phyloP scores from a whole-genome alignment of 2,113 vertebrate genomes.

The Psittacula cyanocephala region DNA sequence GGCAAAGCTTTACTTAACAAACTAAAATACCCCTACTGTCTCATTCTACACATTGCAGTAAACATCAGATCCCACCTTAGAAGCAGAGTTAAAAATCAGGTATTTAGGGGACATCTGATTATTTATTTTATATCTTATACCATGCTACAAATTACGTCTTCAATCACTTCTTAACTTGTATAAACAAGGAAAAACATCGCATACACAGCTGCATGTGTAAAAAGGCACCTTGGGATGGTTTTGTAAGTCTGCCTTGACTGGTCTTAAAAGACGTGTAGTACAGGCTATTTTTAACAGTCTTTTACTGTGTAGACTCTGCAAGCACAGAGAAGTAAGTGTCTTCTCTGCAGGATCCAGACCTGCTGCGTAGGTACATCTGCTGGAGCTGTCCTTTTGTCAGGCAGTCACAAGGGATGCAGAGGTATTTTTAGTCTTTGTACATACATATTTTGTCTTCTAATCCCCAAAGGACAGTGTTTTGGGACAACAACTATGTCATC shows the following conservation, averaged over 20 bases:
- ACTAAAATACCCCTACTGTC: background rate
- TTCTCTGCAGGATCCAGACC: background rate
- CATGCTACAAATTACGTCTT: background rate
- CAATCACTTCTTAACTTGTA: background rate
- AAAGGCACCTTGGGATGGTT: background rate
- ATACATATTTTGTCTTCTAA: background rate
- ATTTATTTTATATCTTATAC: background rate
- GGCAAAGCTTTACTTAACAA: background rate
- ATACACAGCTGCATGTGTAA: background rate
- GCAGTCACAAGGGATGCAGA: background rate
- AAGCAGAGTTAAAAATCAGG: background rate
- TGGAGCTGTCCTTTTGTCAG: conserved; percentile 16
- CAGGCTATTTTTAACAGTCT: conserved; percentile 27
- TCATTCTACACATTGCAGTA: background rate
- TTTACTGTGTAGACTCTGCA: background rate
- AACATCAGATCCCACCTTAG: background rate
- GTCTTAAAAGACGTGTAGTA: background rate
- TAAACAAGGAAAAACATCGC: background rate
- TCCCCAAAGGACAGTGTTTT: background rate
- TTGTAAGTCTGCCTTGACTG: background rate
- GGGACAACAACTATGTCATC: background rate
- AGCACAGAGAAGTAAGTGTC: background rate
- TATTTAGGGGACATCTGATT: background rate
- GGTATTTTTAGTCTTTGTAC: conserved; percentile 28
- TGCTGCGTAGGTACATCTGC: conserved; percentile 6